Percentiles rank a stretch among this genome's conserved stretches.
These are phyloP conservation scores for Mungos mungo DNA, from an alignment of 2,113 vertebrate species.

Conservation along the genomic window DNA sequence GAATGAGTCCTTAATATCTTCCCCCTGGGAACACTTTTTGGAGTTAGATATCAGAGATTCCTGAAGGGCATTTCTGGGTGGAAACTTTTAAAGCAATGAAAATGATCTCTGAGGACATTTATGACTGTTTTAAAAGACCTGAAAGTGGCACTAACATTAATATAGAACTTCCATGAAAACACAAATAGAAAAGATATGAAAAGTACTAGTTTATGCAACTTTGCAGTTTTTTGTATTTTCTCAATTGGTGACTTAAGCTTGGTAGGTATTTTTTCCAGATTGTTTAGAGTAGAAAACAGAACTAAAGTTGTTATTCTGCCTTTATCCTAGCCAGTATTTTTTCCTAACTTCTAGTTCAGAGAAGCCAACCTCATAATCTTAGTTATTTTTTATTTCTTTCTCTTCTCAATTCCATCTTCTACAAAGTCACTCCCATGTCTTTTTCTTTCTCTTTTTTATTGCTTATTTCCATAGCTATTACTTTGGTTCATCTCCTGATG, in stretches of 20 bases:
- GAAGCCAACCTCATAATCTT: neutral
- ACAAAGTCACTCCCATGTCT: neutral
- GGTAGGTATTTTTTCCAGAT: neutral
- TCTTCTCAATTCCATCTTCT: neutral
- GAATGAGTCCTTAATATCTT: neutral
- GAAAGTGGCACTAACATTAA: neutral
- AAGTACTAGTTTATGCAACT: neutral
- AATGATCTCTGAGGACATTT: neutral
- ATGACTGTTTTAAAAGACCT: conserved; percentile 1
- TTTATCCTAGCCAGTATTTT: neutral
- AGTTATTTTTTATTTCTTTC: neutral
- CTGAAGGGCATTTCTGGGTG: neutral
- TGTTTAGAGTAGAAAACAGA: neutral
- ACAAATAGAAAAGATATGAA: neutral
- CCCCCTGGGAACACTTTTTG: neutral
- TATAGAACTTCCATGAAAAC: neutral
- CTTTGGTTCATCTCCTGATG: neutral
- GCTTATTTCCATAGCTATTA: neutral
- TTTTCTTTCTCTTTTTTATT: neutral
- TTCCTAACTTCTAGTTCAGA: neutral
- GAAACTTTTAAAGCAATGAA: conserved; percentile 27
- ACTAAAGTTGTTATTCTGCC: neutral
- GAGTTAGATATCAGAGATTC: neutral
- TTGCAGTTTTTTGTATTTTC: neutral
- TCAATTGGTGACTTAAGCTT: neutral